A percentile compares a stretch with the other conserved stretches of the same genome.
phyloP scores from a whole-genome alignment of 1,140 invertebrate genomes.

The Aleiodes sp. region DNA sequence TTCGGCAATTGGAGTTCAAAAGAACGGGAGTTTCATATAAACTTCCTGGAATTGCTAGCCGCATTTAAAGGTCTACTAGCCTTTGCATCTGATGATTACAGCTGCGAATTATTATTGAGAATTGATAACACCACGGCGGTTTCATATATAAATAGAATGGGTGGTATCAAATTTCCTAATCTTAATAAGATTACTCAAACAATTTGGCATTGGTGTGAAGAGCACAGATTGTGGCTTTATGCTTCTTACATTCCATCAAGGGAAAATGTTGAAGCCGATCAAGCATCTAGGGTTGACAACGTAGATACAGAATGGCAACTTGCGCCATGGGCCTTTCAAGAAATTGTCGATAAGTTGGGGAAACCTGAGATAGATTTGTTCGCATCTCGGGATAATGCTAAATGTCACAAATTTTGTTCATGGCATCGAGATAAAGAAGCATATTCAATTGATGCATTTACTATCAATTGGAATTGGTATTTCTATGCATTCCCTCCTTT shows the following conservation, averaged over 20 bases:
- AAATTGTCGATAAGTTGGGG: conserved; percentile 10
- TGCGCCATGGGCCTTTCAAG: conserved; percentile 10
- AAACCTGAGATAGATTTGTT: conserved; percentile 43
- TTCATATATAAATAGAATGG: conserved; percentile 35
- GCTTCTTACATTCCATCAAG: conserved; percentile 31
- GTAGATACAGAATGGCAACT: conserved; percentile 25
- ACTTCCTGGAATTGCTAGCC: conserved; percentile 27
- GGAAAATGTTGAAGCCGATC: conserved; percentile 26
- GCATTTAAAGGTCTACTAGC: conserved; percentile 24
- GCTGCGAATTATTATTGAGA: too few species aligned
- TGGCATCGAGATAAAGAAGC: conserved; percentile 42
- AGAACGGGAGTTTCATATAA: conserved; percentile 30
- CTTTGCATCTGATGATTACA: too few species aligned
- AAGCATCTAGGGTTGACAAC: conserved; percentile 6
- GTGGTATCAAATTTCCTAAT: conserved; percentile 24
- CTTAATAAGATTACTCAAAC: conserved; percentile 6
- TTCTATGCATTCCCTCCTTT: conserved; percentile 41
- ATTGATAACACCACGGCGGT: conserved; percentile 38
- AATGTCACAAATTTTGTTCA: conserved; percentile 43
- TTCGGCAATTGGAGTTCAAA: conserved; percentile 25
- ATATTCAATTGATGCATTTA: conserved; percentile 31
- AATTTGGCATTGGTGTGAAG: conserved; percentile 40
- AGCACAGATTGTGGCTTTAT: conserved; percentile 30
- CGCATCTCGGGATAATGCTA: conserved; percentile 39
- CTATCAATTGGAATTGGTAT: conserved; percentile 21